Evolutionary conservation across 1,140 invertebrate species (phyloP), one percentile per base, ranked within the genome.

Genomic region (Drosophila kikkawai): DNA sequence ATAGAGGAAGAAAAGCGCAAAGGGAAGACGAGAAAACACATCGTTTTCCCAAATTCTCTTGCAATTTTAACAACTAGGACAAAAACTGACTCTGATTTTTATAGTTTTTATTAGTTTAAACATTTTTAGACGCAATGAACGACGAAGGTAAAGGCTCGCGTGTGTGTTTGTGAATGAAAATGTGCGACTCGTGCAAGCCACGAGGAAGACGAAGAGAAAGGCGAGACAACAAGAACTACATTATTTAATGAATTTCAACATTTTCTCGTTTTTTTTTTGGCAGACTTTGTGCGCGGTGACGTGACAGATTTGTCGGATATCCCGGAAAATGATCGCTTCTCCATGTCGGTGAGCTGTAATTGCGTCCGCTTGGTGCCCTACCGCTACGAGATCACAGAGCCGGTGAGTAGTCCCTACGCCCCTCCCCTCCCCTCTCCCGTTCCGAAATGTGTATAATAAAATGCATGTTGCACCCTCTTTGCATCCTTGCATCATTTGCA

Each of bases 201-300:
- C 57, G 69, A 61, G 50, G 71, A 61, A 45, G 12, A 37, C 15
- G 15, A 17, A 45, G 47, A 39, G 45, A 26, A n/a, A 34, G 7
- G 22, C 6, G n/a, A 53, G 26, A 41, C 36, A 15, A 36, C 12
- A 7, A 17, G 11, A 39, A 51, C 51, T 45, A 13, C 48, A 19
- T 47, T 29, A 48, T 48, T 48, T 6, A 36, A 50, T 32, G 32
- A 17, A 13, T 11, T 13, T 12, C 3, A 2, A 3, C 19, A 37
- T 13, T 37, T n/a, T 15, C 2, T 55, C 12, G 37, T 9, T 22
- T 9, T 17, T 13, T 22, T 9, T 17, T 19, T 69, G 64, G 17
- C 65, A 92, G 92, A 92, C 59, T 92, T 81, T 74, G 70, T 77
- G 8, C 82, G 82, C 34, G 74, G 83, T 8, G 82, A 93, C 44